Evolutionary conservation across 2,113 vertebrate species (phyloP), one percentile per base, ranked within the genome.

Genomic region (Chaenogobius annularis): DNA sequence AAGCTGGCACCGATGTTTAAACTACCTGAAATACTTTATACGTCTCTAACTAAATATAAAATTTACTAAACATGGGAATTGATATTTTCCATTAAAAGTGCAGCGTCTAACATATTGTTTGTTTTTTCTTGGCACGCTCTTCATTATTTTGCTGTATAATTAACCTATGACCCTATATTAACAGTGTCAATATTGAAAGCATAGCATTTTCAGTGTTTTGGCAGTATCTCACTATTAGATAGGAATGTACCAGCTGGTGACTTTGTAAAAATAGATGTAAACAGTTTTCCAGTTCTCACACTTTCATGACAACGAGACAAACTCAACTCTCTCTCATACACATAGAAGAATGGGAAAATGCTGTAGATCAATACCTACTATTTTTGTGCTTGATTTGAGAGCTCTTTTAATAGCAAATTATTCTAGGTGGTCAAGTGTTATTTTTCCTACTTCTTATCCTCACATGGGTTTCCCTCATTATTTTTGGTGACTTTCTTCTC

Each of bases 401-500:
- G 82, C 66, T 79, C 35, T 74, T 71, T 77, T 35, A 61, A 88
- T 87, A 88, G 68, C 91, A 90, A 87, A 90, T 75, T 15, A 86
- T 85, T 84, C 77, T 78, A 70, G 83, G 70, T 56, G 80, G 75
- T 72, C 74, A 78, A 68, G 72, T 66, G 81, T 79, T 83, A 81
- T 84, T 85, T 62, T 83, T 77, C 77, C 78, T 77, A 22, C 40
- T 74, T 79, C 79, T 70, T 47, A 0, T 68, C 68, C 66, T 92
- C 87, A 93, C 85, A 92, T 78, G 48, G 88, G 90, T 83, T 93
- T 48, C 66, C 76, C 50, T 48, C 43, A 0, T 81, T 74, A 22
- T 90, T 83, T 85, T 91, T 94, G 68, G 93, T 95, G 75, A 96
- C 93, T 91, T 99, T 99, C 91, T 98, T 96, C 91, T 98, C 95